Conservation (phyloP, 2,113 vertebrate genomes). For the human (Homo sapiens) region DNA sequence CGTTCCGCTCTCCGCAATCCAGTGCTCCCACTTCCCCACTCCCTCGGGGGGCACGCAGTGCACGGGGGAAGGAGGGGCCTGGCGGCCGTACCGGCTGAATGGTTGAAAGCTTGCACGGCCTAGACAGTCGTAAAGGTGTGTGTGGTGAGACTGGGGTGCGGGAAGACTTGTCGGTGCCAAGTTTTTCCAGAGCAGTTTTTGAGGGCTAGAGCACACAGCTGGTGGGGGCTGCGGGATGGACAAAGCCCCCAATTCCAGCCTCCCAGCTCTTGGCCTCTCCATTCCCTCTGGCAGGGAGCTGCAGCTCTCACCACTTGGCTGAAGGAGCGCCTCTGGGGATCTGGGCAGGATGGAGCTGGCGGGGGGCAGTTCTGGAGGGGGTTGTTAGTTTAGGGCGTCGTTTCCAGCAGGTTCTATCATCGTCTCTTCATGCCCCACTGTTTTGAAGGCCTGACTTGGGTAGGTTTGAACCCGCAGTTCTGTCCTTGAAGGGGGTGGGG, state of each 20-base stretch:
- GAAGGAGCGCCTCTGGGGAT: background rate
- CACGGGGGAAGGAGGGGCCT: background rate
- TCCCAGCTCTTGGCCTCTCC: rapidly evolving
- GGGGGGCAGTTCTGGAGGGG: background rate
- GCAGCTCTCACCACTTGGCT: background rate
- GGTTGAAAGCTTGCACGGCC: background rate
- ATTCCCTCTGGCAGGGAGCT: background rate
- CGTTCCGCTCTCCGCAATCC: background rate
- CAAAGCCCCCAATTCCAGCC: background rate
- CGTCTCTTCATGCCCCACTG: background rate
- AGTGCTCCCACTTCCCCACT: background rate
- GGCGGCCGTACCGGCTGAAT: background rate
- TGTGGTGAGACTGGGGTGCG: background rate
- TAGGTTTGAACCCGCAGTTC: conserved; percentile 14
- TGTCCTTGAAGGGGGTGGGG: background rate
- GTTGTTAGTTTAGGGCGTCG: background rate
- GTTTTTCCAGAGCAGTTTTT: conserved; percentile 20
- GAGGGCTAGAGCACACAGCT: background rate
- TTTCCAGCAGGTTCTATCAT: conserved; percentile 2
- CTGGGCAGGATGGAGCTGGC: background rate
- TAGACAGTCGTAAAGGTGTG: background rate
- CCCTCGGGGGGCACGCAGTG: background rate
- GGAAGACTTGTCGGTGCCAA: background rate
- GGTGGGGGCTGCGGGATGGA: background rate
- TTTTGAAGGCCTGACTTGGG: background rate